Evolutionary conservation across 1,140 invertebrate genomes (phyloP).

Genomic region (Sycobia sp.): DNA sequence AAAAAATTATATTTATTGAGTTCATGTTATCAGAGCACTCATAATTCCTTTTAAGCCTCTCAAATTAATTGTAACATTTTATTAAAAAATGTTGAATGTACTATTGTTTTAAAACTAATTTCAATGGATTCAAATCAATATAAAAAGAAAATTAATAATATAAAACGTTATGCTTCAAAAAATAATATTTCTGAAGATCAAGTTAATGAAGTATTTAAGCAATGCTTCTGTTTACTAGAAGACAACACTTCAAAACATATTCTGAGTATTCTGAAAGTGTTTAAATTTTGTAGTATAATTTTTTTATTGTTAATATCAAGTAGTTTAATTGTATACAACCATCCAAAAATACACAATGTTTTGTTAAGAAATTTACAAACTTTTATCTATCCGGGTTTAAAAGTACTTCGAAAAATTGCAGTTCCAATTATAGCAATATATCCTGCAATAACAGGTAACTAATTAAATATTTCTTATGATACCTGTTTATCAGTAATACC

Average conservation of each 20-base stretch:
- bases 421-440: slow-evolving; percentile 68
- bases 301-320: slow-evolving; percentile 40
- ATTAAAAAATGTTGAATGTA: no score
- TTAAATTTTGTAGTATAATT: slow-evolving; percentile 34
- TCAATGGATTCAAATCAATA: slow-evolving; percentile 45
- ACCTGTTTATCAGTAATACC: no score
- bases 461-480: no score
- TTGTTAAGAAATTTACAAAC: slow-evolving; percentile 70
- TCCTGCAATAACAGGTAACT: slow-evolving; percentile 68
- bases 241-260: slow-evolving; percentile 39
- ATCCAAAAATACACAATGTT: slow-evolving; percentile 62
- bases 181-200: slow-evolving; percentile 60
- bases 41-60: no score
- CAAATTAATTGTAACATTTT: no score
- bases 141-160: slow-evolving; percentile 43
- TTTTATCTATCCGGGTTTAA: slow-evolving; percentile 72
- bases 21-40: no score
- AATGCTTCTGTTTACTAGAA: slow-evolving; percentile 59
- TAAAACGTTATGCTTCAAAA: slow-evolving; percentile 47
- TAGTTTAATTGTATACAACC: slow-evolving; percentile 51
- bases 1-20: no score
- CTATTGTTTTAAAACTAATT: no score
- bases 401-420: slow-evolving; percentile 65
- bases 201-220: slow-evolving; percentile 61
- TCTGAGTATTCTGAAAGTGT: slow-evolving; percentile 15